Base-by-base conservation (phyloP, 2,113 vertebrate genomes). In the Dipodomys stephensi region DNA sequence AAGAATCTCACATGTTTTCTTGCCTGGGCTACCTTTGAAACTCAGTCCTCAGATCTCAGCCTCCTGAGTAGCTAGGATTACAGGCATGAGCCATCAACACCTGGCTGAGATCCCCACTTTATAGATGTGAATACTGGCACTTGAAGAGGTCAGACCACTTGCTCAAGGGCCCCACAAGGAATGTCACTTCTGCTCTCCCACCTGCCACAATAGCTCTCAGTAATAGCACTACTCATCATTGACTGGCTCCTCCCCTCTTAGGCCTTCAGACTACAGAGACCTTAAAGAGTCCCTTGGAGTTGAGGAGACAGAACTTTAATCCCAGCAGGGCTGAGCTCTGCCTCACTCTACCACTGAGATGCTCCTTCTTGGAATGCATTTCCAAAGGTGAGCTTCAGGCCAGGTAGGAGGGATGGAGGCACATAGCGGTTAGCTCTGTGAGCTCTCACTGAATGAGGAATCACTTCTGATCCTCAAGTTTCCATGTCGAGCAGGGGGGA, bases 201-300 rank as follows among this genome's bases (percentile, higher is more conserved):
- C 39, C 13, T 35, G 7, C 53, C 3, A 0, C 20, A 5, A 1
- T 12, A 71, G 39, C 46, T 19, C 46, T 25, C 8, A 32, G 2
- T 0, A 6, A 11, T 53, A 82, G 69, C 10, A 22, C 49, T 18
- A 28, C 32, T 74, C 1, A 0, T 0, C 1, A 6, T 25, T 25
- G 57, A 71, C 35, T 44, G 15, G 4, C 80, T 77, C 25, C 49
- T 16, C 15, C 32, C 20, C 32, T 32, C 39, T 30, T 35, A 60
- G 8, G 44, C 23, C 60, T 83, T 64, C 60, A 46, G 15, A 39
- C 16, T 39, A 30, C 1, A 11, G 25, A 72, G 82, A 83, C n/a
- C 4, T 32, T 11, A 3, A 22, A 65, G 32, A 88, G 89, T 32
- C 28, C 28, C 9, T 1, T 8, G 1, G 49, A n/a, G 23, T 0